phyloP scores from a whole-genome alignment of 92 coral and sea anemone genomes.

The Nematostella vectensis region DNA sequence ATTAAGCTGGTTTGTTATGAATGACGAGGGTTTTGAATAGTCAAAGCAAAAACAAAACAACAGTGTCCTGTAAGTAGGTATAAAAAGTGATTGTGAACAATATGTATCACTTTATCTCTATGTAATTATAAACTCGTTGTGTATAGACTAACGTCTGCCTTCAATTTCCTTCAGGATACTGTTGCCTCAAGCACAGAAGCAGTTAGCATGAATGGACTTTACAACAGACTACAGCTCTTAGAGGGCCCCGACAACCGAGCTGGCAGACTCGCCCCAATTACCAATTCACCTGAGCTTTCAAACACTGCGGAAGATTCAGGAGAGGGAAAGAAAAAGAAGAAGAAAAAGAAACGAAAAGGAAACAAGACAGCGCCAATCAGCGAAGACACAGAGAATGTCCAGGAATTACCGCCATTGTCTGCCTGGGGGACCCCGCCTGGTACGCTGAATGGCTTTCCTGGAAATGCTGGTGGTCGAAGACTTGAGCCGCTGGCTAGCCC shows the following conservation, averaged over 20 bases:
- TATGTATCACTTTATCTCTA: too few species aligned
- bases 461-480: slow-evolving; percentile 27
- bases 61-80: too few species aligned
- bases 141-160: too few species aligned
- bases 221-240: background rate
- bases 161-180: too few species aligned
- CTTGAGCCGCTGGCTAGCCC: slow-evolving; percentile 72
- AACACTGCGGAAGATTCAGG: slow-evolving; percentile 26
- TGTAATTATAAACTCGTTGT: too few species aligned
- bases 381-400: slow-evolving; percentile 20
- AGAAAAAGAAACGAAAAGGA: slow-evolving; percentile 44
- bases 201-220: background rate
- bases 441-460: slow-evolving; percentile 75
- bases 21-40: too few species aligned
- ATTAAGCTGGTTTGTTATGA: too few species aligned
- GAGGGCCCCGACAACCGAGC: background rate
- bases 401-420: slow-evolving; percentile 20
- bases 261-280: slow-evolving; percentile 19
- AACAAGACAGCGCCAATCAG: slow-evolving; percentile 63
- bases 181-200: too few species aligned
- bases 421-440: slow-evolving; percentile 78
- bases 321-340: slow-evolving; percentile 63
- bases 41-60: too few species aligned
- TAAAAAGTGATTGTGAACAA: too few species aligned
- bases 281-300: slow-evolving; percentile 1